Evolutionary conservation across 2,888 invertebrate species (phyloP).

Genomic region (Conops quadrifasciatus): DNA sequence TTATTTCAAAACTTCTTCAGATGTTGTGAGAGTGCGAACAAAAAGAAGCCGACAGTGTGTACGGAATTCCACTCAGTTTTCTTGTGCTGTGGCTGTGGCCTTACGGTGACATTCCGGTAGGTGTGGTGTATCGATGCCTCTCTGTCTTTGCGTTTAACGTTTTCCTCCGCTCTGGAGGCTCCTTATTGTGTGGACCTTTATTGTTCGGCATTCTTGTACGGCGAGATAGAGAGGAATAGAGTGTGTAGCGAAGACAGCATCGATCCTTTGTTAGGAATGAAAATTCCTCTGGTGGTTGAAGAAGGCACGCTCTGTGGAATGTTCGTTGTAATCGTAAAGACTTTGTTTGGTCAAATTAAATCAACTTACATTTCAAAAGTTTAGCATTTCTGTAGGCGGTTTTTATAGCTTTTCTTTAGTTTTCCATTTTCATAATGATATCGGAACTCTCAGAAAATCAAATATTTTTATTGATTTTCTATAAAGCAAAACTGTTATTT

Average conservation of each 20-base stretch:
- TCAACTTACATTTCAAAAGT: slow-evolving; percentile 16
- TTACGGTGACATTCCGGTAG: background rate
- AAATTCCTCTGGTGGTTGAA: slow-evolving; percentile 6
- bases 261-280: background rate
- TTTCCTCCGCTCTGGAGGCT: background rate
- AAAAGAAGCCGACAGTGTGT: background rate
- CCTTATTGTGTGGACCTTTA: background rate
- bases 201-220: background rate
- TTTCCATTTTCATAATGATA: too few relatives aligned
- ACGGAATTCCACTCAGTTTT: background rate
- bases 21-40: background rate
- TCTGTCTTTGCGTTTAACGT: background rate
- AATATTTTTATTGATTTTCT: too few relatives aligned
- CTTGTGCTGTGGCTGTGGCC: background rate
- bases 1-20: slow-evolving; percentile 28
- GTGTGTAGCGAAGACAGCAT: too few relatives aligned
- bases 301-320: slow-evolving; percentile 1
- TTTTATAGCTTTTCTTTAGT: too few relatives aligned
- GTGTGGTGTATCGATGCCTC: background rate
- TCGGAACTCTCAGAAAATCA: too few relatives aligned
- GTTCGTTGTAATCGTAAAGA: background rate
- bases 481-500: too few relatives aligned
- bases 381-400: slow-evolving; percentile 16
- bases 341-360: slow-evolving; percentile 13
- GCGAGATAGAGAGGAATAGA: too few relatives aligned